Evolutionary conservation across 2,797 vertebrate genomes (phyloP), one percentile per base, ranked within the genome.

Genomic region (Chrysocyon brachyurus): DNA sequence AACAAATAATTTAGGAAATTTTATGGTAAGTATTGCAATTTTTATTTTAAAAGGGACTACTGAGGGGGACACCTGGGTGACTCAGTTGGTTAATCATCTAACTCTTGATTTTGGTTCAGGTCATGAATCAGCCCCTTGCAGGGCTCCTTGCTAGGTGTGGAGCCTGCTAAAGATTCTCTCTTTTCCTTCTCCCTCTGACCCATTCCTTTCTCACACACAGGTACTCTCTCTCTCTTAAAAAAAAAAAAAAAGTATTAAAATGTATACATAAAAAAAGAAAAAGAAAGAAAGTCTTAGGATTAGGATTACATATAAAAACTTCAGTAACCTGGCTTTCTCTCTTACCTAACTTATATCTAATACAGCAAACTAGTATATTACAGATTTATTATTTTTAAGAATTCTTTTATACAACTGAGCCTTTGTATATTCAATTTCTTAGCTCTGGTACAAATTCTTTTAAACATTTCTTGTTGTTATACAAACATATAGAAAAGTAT

Each of bases 401-500:
- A n/a, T 21, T 33, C 14, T 33, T 85, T 82, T 78, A 77, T 3
- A 26, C 14, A 63, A 63, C 2, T 64, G 17, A 57, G 15, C 5
- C 12, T 86, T 87, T 33, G 11, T 0, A 49, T 2, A 72, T 68
- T 84, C 14, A 9, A 79, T 79, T 94, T 70, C 17, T 88, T 57
- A 31, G 19, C 26, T 73, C 26, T 81, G 8, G 2, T 11, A 73
- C 0, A 22, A 5, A 70, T 19, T 46, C 52, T 40, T 2, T 49
- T 94, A 19, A 63, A 87, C 8, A 77, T 66, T 87, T 91, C 64
- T 87, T 28, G 19, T 91, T 77, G 54, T 81, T 96, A 91, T 59
- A 19, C 4, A 82, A 68, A 78, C 17, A 73, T 17, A 89, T 7
- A 81, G 24, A 75, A 31, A 86, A 63, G 6, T 40, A 33, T 33